Base-by-base conservation (phyloP, 2,113 vertebrate genomes). In the Amphiprion percula region DNA sequence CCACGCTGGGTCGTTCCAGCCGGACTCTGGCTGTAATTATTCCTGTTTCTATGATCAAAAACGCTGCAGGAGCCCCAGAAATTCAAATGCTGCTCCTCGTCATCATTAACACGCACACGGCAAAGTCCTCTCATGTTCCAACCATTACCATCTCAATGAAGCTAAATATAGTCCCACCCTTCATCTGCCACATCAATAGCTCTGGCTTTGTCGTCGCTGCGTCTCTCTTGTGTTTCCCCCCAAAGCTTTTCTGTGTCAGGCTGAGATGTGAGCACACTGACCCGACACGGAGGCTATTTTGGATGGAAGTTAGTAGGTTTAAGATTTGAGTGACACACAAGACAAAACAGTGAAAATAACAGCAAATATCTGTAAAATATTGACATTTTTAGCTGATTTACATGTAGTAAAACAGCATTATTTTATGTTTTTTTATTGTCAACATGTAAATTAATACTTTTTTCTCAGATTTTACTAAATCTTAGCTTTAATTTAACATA, bases 131-230 rank as follows among this genome's bases (percentile, higher is more conserved):
- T 92, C 86, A 88, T 93, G 88, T 86, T 86, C 68, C 77, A 87
- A 52, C 77, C 75, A 94, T 94, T 94, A 92, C 54, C 91, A 94
- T 93, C 77, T 92, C 90, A 93, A 91, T 92, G 78, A 90, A 84
- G 84, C 91, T 93, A 93, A 92, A 93, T 91, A 89, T 94, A 92
- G 89, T 66, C 67, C 82, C 61, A 11, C 66, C 78, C 92, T 93
- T 93, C 87, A 92, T 92, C 85, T 88, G 0, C 44, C 74, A 89
- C 90, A 92, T 93, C 92, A 92, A 90, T 91, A 70, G 87, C 55
- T 88, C 28, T 83, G 70, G 79, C 81, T 87, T 86, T 74, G 85
- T 88, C 54, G 11, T 80, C 85, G 54, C 50, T 71, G 68, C 23
- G 59, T 74, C 53, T 79, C 59, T 67, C 52, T 78, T 30, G 71